Conservation (phyloP, 1,140 invertebrate genomes). For the Camponotus pennsylvanicus region DNA sequence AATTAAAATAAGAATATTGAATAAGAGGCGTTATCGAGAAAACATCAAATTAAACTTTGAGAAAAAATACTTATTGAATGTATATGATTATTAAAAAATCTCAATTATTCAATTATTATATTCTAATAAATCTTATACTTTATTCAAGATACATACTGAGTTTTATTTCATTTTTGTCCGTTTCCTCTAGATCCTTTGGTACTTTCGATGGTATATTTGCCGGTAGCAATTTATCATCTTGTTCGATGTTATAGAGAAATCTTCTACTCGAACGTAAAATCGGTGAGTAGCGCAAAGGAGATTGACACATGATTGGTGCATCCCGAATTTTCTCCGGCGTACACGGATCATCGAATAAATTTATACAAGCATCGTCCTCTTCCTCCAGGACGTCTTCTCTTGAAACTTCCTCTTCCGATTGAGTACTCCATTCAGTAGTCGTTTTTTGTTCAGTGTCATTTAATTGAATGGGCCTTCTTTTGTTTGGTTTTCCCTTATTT, state of each 20-base stretch:
- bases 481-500: not conserved
- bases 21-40: not conserved
- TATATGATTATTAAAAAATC: not conserved
- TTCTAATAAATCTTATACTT: not conserved
- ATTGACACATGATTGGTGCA: not conserved
- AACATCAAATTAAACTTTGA: not conserved
- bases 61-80: not conserved
- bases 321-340: constrained; percentile 52
- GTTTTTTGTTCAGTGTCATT: not conserved
- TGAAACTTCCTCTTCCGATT: not conserved
- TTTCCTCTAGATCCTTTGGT: not conserved
- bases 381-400: not conserved
- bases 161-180: not conserved
- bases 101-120: not conserved
- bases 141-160: constrained; percentile 20
- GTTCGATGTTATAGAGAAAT: not conserved
- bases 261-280: not conserved
- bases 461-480: not conserved
- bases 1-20: no score
- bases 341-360: constrained; percentile 5
- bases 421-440: constrained; percentile 21
- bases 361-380: not conserved
- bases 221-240: not conserved
- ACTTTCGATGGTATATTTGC: not conserved
- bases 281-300: not conserved